A percentile compares a stretch with the other conserved stretches of the same genome.
phyloP scores from a whole-genome alignment of 2,888 invertebrate species.

The Cephus runcator region DNA sequence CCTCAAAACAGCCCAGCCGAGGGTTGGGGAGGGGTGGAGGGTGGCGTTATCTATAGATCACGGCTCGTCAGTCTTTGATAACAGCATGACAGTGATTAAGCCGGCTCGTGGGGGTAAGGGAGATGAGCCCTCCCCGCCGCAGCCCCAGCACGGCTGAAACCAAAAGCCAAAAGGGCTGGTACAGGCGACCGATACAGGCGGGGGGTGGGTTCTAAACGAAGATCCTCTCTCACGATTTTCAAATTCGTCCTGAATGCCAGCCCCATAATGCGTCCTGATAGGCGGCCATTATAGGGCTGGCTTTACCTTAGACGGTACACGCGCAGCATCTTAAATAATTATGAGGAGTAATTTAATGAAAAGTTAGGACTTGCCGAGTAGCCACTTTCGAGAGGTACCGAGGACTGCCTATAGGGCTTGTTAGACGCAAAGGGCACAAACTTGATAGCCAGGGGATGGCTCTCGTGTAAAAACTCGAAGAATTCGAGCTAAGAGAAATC shows the following conservation, averaged over 20 bases:
- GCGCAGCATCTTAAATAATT: constrained; percentile 23
- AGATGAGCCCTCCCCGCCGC: not conserved
- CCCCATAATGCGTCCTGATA: constrained; percentile 20
- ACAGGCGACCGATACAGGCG: not conserved
- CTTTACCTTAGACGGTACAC: not conserved
- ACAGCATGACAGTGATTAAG: constrained; percentile 23
- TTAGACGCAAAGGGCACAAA: too few species aligned
- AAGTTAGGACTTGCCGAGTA: constrained; percentile 14
- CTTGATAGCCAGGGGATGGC: too few species aligned
- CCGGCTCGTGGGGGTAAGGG: not conserved
- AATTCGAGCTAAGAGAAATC: too few species aligned
- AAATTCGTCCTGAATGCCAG: not conserved
- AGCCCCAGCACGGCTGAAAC: not conserved
- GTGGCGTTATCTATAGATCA: constrained; percentile 20
- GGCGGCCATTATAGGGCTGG: constrained; percentile 16
- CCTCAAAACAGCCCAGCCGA: not conserved
- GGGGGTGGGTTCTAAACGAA: too few species aligned
- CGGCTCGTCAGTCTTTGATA: constrained; percentile 23
- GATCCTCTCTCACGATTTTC: too few species aligned
- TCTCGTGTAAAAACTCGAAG: too few species aligned
- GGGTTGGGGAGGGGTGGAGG: too few species aligned
- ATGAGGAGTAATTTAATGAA: constrained; percentile 23
- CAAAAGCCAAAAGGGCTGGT: not conserved
- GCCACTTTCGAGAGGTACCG: not conserved
- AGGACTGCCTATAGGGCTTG: too few species aligned